Evolutionary conservation across 2,888 invertebrate species (phyloP).

Genomic region (Lasioglossum zephyrum): DNA sequence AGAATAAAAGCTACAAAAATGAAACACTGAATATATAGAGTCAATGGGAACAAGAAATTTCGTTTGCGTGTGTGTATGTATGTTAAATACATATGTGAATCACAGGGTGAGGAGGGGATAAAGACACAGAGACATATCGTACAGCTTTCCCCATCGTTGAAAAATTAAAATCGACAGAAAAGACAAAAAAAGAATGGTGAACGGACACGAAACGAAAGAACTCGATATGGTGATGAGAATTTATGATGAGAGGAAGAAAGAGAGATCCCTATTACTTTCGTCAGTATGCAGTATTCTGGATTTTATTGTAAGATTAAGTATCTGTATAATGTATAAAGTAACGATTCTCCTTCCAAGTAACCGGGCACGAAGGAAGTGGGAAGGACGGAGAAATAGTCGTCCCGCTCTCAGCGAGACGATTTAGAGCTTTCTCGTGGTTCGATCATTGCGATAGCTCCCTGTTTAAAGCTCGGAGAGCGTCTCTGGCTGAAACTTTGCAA

Average conservation of each 20-base stretch:
- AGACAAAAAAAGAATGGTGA: neutral
- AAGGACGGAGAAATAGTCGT: conserved; percentile 25
- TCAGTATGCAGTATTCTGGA: conserved; percentile 71
- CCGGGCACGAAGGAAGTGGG: conserved; percentile 48
- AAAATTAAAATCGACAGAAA: conserved; percentile 32
- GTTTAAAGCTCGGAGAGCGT: conserved; percentile 69
- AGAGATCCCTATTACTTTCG: conserved; percentile 55
- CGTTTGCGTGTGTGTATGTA: conserved; percentile 32
- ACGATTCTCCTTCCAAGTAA: conserved; percentile 71
- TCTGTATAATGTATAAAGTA: conserved; percentile 78
- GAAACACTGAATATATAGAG: conserved; percentile 9
- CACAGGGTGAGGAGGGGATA: conserved; percentile 1
- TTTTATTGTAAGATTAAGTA: conserved; percentile 73
- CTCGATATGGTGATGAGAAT: neutral
- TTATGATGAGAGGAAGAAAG: neutral
- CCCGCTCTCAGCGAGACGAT: conserved; percentile 50
- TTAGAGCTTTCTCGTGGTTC: conserved; percentile 72
- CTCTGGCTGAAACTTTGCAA: conserved; percentile 67
- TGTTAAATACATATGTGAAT: conserved; percentile 11
- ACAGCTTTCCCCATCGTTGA: conserved; percentile 64
- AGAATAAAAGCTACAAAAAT: conserved; percentile 14
- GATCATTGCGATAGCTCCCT: conserved; percentile 69
- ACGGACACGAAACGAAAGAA: neutral
- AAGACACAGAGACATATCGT: conserved; percentile 73
- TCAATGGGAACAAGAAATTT: conserved; percentile 57